Conservation (phyloP, 2,113 vertebrate species). For the Polypterus bichir region DNA sequence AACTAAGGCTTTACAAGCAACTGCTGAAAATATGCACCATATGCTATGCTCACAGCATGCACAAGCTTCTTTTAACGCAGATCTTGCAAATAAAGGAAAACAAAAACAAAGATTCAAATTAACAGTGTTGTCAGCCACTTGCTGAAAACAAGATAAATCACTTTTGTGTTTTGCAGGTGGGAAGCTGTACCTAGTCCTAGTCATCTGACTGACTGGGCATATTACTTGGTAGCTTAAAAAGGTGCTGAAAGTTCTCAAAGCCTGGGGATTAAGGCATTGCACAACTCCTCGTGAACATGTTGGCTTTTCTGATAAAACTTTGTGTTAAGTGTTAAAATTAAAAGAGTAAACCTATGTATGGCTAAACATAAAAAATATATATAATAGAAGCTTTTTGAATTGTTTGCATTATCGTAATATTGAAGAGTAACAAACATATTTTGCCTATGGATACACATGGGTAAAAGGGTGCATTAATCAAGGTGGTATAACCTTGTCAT, state of each 20-base stretch:
- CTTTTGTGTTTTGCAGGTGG: slow-evolving; percentile 31
- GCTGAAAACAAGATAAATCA: slow-evolving; percentile 17
- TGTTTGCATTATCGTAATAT: too few relatives aligned
- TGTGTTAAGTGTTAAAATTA: slow-evolving; percentile 24
- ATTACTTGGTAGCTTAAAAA: slow-evolving; percentile 26
- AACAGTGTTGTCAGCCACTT: slow-evolving; percentile 25
- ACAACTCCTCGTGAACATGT: slow-evolving; percentile 45
- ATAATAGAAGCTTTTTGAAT: too few relatives aligned
- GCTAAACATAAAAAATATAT: too few relatives aligned
- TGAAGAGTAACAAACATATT: too few relatives aligned
- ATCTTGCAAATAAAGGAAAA: slow-evolving; percentile 21
- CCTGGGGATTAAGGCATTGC: slow-evolving; percentile 27
- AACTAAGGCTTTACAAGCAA: too few relatives aligned
- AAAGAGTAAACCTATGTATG: too few relatives aligned
- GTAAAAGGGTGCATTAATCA: too few relatives aligned
- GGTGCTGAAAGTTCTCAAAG: slow-evolving; percentile 43
- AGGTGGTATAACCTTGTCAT: too few relatives aligned
- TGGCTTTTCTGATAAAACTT: slow-evolving; percentile 26
- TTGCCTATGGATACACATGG: too few relatives aligned
- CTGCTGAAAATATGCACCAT: too few relatives aligned
- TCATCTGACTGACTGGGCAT: slow-evolving; percentile 26
- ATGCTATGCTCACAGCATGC: too few relatives aligned
- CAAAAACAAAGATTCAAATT: slow-evolving; percentile 28
- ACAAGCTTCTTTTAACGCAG: too few relatives aligned
- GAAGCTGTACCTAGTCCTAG: background rate